Percentiles rank a stretch among this genome's conserved stretches.
phyloP scores from a whole-genome alignment of 1,140 invertebrate species.

The Bombus terrestris region DNA sequence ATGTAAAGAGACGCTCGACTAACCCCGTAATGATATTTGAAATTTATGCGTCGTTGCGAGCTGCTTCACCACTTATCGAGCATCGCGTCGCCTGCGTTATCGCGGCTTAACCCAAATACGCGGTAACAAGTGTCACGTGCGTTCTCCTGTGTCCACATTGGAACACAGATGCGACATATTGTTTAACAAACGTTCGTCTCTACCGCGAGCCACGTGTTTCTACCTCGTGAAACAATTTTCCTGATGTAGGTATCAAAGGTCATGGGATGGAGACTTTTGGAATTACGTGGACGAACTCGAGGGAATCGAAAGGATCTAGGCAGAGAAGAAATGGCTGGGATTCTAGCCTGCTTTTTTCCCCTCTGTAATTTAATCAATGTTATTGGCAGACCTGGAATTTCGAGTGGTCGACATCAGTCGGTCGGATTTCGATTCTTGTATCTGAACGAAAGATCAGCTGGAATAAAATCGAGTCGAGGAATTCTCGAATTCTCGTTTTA shows the following conservation, averaged over 20 bases:
- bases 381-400: not conserved
- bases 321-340: not conserved
- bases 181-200: slow-evolving; percentile 8
- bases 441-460: not conserved
- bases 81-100: slow-evolving; percentile 40
- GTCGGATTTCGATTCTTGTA: slow-evolving; percentile 3
- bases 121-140: slow-evolving; percentile 32
- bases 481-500: not conserved
- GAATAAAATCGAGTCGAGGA: not conserved
- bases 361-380: not conserved
- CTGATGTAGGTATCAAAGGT: not conserved
- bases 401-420: not conserved
- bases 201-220: not conserved
- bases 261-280: not conserved
- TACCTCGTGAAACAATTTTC: not conserved
- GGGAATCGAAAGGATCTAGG: not conserved
- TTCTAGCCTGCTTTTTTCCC: not conserved
- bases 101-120: slow-evolving; percentile 57
- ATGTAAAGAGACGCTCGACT: slow-evolving; percentile 30
- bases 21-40: slow-evolving; percentile 51
- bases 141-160: not conserved
- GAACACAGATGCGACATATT: slow-evolving; percentile 2
- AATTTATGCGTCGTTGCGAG: slow-evolving; percentile 54
- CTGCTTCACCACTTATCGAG: slow-evolving; percentile 38
- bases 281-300: not conserved